A percentile compares a stretch with the other conserved stretches of the same genome.
phyloP scores from a whole-genome alignment of 2,888 invertebrate genomes.

The Polymixis flavicincta region DNA sequence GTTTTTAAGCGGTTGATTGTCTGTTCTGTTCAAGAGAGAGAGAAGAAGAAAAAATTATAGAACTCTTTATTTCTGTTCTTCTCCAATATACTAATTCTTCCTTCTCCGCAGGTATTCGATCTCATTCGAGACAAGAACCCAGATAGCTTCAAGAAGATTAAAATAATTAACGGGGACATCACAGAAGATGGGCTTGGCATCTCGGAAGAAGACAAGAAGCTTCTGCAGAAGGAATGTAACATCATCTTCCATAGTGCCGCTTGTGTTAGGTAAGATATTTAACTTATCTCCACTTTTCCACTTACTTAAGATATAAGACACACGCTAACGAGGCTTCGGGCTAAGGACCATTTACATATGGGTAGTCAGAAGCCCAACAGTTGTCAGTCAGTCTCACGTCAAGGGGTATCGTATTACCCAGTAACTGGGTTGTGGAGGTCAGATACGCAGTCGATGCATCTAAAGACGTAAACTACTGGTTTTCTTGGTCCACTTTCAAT shows the following conservation, averaged over 20 bases:
- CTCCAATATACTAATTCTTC: neutral
- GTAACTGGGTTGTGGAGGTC: neutral
- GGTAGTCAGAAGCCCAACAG: too few relatives aligned
- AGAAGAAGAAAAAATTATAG: too few relatives aligned
- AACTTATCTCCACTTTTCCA: too few relatives aligned
- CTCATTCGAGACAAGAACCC: conserved; percentile 89
- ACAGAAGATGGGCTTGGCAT: conserved; percentile 91
- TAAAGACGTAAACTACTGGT: neutral
- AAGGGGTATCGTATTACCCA: neutral
- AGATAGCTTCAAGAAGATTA: conserved; percentile 91
- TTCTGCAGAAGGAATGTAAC: conserved; percentile 91
- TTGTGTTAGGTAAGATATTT: conserved; percentile 91
- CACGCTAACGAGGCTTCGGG: neutral
- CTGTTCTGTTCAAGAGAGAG: too few relatives aligned
- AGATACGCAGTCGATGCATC: neutral
- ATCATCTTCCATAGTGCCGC: conserved; percentile 96
- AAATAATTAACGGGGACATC: conserved; percentile 92
- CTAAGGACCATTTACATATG: too few relatives aligned
- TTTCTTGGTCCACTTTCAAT: too few relatives aligned
- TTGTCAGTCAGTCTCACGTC: too few relatives aligned
- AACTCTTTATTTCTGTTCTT: too few relatives aligned
- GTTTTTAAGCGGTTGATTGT: too few relatives aligned
- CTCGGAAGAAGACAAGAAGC: conserved; percentile 89
- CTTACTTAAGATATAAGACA: neutral
- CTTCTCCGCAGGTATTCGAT: conserved; percentile 87